Percentiles rank a stretch among this genome's conserved stretches.
Evolutionary conservation across 1,140 invertebrate genomes (phyloP).

Genomic region (Calliphora vicina): DNA sequence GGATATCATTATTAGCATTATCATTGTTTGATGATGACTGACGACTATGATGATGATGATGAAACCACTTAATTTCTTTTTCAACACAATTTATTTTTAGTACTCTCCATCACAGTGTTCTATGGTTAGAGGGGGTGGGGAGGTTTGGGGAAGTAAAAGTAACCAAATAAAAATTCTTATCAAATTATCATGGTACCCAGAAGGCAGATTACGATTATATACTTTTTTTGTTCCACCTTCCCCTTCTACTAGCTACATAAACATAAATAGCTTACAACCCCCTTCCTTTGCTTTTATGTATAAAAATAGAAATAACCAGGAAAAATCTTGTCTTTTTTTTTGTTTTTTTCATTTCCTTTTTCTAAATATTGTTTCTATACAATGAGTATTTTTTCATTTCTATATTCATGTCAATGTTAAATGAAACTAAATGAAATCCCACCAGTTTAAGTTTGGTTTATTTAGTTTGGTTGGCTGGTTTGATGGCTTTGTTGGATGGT

Average conservation of each 20-base stretch:
- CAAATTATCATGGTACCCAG: slow-evolving; percentile 24
- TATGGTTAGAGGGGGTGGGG: not conserved
- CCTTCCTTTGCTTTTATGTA: not conserved
- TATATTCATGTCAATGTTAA: not conserved
- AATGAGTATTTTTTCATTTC: not conserved
- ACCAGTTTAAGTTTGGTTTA: not conserved
- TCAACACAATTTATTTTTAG: slow-evolving; percentile 22
- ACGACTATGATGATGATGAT: not conserved
- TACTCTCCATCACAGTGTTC: not conserved
- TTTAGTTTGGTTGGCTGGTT: not conserved
- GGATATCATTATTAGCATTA: not conserved
- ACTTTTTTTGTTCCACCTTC: not conserved
- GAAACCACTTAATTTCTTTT: slow-evolving; percentile 27
- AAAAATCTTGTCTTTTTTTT: not conserved
- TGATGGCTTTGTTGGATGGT: not conserved
- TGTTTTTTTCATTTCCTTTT: not conserved
- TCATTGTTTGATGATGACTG: slow-evolving; percentile 4
- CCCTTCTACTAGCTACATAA: not conserved
- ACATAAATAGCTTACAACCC: not conserved
- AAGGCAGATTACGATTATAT: not conserved
- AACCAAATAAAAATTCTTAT: slow-evolving; percentile 24
- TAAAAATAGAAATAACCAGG: not conserved
- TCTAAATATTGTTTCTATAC: not conserved
- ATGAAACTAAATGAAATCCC: not conserved
- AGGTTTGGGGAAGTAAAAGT: not conserved